Base-by-base conservation (phyloP, 2,113 vertebrate species). In the Echinops telfairi region DNA sequence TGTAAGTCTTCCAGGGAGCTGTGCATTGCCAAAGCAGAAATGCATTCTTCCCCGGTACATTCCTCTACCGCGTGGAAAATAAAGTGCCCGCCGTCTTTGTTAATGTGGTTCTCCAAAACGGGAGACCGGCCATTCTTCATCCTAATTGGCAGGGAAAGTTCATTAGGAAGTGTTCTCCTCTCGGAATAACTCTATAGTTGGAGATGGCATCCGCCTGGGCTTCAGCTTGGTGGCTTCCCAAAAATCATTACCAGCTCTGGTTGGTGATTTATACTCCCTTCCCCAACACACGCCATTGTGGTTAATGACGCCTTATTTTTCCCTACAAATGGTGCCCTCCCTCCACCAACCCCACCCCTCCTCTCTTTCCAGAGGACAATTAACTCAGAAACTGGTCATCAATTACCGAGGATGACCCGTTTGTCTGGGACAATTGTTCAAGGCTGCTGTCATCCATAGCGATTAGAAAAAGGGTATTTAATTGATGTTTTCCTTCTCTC, bases 381-480 rank as follows among this genome's bases (percentile, higher is more conserved):
- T 97, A 97, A 95, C 95, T 95, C 95, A 92, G 92, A 95, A 95
- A 94, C 96, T 71, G 94, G 93, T 98, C 75, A 1, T 98, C 98
- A 98, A 95, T 97, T 96, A 91, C 95, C 81, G 96, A 96, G 98
- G 97, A 98, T 80, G 95, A 98, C 97, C 97, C 87, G 73, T 98
- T 97, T 96, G 91, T 98, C 96, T 96, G 95, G 84, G 89, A 87
- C 95, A 97, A 96, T 79, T 96, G 93, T 95, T 3, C 20, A 84
- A 19, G 70, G 81, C 91, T 40, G 66, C 88, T 79, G 38, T 95
- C 62, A 92, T 93, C 87, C 90, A 83, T 91, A 89, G 84, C 95
- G 96, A 97, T 97, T 97, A 97, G 96, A 90, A 97, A 96, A 97
- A 97, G 79, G 86, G 83, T 2, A 2, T 68, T 92, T 98, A 97